Percentiles rank a stretch among this genome's conserved stretches.
phyloP scores from a whole-genome alignment of 2,797 vertebrate species.

The Eulemur albifrons region DNA sequence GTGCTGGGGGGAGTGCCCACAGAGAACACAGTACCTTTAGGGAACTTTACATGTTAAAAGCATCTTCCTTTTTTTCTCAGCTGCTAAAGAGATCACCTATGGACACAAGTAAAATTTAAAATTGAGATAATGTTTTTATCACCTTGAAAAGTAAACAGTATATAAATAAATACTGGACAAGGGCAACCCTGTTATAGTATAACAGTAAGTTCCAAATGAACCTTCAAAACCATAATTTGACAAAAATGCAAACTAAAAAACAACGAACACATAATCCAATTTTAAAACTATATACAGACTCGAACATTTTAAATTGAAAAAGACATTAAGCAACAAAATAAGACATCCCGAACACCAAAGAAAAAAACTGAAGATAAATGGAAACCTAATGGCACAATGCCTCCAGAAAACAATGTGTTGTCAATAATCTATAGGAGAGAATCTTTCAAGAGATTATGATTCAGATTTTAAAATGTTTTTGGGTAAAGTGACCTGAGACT shows the following conservation, averaged over 20 bases:
- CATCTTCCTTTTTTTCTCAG: conserved; percentile 71
- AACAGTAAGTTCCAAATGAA: conserved; percentile 78
- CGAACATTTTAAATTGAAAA: conserved; percentile 76
- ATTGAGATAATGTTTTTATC: conserved; percentile 73
- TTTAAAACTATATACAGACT: conserved; percentile 83
- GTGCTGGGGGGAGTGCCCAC: conserved; percentile 73
- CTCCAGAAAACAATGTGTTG: conserved; percentile 72
- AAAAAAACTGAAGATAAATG: conserved; percentile 64
- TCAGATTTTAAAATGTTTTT: conserved; percentile 70
- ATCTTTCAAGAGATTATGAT: conserved; percentile 64
- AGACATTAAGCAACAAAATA: conserved; percentile 72
- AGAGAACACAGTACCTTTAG: conserved; percentile 63
- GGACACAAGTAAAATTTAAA: conserved; percentile 75
- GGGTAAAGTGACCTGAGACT: conserved; percentile 77
- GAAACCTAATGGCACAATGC: conserved; percentile 77
- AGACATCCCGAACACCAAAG: conserved; percentile 74
- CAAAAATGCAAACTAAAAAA: conserved; percentile 78
- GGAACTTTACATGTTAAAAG: conserved; percentile 65
- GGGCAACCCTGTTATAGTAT: conserved; percentile 79
- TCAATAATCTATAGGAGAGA: conserved; percentile 51
- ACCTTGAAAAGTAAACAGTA: conserved; percentile 79
- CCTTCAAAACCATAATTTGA: conserved; percentile 82
- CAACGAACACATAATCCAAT: conserved; percentile 78
- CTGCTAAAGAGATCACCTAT: conserved; percentile 77
- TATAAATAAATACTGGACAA: conserved; percentile 82